Conservation (phyloP, 2,113 vertebrate genomes). For the Nannobrachium achirus region DNA sequence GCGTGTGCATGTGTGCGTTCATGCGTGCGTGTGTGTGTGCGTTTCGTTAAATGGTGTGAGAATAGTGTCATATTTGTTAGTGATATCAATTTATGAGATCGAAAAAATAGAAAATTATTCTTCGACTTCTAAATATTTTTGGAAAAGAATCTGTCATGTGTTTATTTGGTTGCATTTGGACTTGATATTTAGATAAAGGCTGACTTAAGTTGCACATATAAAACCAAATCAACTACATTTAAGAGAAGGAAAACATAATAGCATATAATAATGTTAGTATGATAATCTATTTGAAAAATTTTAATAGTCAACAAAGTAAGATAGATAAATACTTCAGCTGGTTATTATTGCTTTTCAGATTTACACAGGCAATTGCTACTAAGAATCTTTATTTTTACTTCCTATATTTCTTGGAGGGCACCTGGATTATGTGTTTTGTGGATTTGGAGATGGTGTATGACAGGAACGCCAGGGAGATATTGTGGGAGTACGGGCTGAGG, state of each 20-base stretch:
- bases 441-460: no score
- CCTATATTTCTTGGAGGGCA: no score
- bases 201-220: conserved; percentile 51
- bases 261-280: conserved; percentile 44
- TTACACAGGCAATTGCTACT: conserved; percentile 10
- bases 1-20: no score
- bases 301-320: conserved; percentile 44
- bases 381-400: background rate
- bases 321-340: conserved; percentile 22
- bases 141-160: conserved; percentile 38
- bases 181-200: conserved; percentile 49
- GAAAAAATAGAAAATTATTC: background rate
- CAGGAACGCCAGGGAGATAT: no score
- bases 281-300: conserved; percentile 63
- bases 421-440: no score
- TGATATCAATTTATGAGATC: conserved; percentile 40
- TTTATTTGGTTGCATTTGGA: conserved; percentile 50
- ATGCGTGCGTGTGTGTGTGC: conserved; percentile 13
- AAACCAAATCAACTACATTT: conserved; percentile 70
- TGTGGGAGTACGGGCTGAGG: no score
- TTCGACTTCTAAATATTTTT: conserved; percentile 41
- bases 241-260: conserved; percentile 31
- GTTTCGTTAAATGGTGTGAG: conserved; percentile 54
- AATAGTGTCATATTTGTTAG: conserved; percentile 57
- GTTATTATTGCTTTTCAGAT: background rate